Conservation (phyloP, 1,140 invertebrate genomes). For the Zaprionus gabonicus region DNA sequence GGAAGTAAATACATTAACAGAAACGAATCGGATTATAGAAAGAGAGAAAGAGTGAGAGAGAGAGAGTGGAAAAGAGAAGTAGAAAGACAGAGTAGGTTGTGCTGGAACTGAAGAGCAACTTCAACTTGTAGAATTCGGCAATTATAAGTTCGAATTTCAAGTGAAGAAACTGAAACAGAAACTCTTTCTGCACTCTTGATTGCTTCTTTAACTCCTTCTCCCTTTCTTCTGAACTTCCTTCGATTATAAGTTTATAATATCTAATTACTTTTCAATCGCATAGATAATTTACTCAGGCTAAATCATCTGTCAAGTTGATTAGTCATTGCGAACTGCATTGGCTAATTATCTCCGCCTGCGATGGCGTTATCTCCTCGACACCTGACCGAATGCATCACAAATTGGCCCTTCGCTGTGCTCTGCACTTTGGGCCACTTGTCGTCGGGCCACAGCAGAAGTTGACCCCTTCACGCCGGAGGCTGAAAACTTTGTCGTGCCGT, state of each 20-base stretch:
- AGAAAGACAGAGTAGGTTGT: background rate
- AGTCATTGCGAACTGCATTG: background rate
- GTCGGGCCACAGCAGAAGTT: background rate
- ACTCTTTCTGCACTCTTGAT: no score
- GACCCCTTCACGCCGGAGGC: conserved; percentile 5
- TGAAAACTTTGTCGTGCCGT: conserved; percentile 27
- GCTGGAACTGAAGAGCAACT: background rate
- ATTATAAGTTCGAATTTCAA: background rate
- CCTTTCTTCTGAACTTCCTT: no score
- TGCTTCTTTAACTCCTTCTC: background rate
- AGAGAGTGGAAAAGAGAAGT: background rate
- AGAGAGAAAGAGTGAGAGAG: no score
- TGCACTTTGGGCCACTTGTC: conserved; percentile 34
- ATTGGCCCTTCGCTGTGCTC: conserved; percentile 33
- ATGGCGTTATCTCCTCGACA: conserved; percentile 11
- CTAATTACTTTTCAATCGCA: background rate
- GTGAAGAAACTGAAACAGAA: background rate
- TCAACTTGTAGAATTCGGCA: background rate
- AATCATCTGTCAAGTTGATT: background rate
- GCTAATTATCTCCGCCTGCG: conserved; percentile 5
- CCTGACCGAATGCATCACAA: conserved; percentile 41
- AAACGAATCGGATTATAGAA: conserved; percentile 6
- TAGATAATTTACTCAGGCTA: background rate
- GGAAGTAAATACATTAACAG: conserved; percentile 32
- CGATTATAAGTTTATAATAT: background rate